These are phyloP conservation scores for Takifugu ocellatus DNA, from an alignment of 2,797 vertebrate species.

Conservation along the genomic window DNA sequence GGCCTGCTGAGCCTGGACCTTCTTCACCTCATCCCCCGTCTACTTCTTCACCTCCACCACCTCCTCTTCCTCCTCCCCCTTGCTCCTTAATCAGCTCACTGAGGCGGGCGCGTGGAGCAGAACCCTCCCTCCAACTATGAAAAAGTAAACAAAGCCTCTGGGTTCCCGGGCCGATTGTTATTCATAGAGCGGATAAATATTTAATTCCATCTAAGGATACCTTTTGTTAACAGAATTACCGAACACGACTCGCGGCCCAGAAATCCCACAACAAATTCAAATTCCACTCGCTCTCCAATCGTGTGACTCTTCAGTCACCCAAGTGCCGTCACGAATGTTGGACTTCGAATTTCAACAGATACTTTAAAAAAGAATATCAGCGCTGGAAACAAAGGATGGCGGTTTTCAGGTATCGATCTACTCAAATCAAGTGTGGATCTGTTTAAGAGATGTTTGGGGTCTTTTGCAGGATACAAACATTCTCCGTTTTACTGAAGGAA, in stretches of 20 bases:
- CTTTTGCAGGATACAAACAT: too few species aligned
- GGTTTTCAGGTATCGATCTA: too few species aligned
- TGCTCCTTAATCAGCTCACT: slow-evolving; percentile 35
- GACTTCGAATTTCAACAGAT: neutral
- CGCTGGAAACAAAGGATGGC: too few species aligned
- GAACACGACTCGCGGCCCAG: slow-evolving; percentile 68
- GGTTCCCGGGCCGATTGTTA: slow-evolving; percentile 77
- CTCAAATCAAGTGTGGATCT: too few species aligned
- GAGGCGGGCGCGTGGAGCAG: slow-evolving; percentile 41
- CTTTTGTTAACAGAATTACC: slow-evolving; percentile 85
- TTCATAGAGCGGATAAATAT: slow-evolving; percentile 83
- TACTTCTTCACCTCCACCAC: neutral
- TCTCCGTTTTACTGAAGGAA: too few species aligned
- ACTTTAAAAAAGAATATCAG: neutral
- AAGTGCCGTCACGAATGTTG: too few species aligned
- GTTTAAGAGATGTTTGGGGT: too few species aligned
- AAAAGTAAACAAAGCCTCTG: slow-evolving; percentile 75
- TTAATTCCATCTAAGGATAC: slow-evolving; percentile 83
- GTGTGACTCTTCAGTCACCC: neutral
- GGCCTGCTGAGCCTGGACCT: slow-evolving; percentile 21
- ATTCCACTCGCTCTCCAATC: slow-evolving; percentile 33
- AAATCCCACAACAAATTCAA: slow-evolving; percentile 73
- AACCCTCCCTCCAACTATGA: slow-evolving; percentile 40
- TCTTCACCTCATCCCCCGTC: neutral
- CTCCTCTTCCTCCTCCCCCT: neutral